A percentile compares a stretch with the other conserved stretches of the same genome.
phyloP scores from a whole-genome alignment of 2,888 invertebrate species.

The Drosophila koepferae region DNA sequence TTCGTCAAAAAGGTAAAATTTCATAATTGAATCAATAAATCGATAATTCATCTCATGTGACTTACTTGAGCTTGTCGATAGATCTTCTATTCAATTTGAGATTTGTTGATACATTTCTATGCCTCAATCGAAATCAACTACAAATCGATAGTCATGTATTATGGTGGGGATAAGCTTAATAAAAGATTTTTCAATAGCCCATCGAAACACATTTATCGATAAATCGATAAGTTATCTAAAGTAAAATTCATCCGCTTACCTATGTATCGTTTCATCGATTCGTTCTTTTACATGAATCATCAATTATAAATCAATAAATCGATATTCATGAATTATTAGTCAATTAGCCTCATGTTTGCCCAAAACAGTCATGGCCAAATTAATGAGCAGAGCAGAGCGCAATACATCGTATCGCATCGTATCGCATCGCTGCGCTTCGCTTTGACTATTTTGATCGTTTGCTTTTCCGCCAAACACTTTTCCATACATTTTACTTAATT shows the following conservation, averaged over 20 bases:
- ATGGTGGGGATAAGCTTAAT: background rate
- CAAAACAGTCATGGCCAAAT: background rate
- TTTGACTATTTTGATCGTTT: slow-evolving; percentile 1
- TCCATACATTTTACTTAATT: slow-evolving; percentile 17
- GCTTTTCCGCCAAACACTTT: slow-evolving; percentile 12
- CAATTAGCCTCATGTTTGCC: slow-evolving; percentile 4
- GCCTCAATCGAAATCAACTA: too few species aligned
- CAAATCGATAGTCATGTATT: background rate
- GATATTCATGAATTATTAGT: slow-evolving; percentile 5
- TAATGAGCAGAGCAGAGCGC: slow-evolving; percentile 5
- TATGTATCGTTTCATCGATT: background rate
- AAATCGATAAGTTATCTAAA: background rate
- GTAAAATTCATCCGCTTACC: background rate
- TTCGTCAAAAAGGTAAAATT: too few species aligned
- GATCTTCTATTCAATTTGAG: too few species aligned
- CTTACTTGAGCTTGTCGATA: too few species aligned
- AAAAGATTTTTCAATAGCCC: background rate
- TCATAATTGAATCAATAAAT: too few species aligned
- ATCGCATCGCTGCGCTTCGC: background rate
- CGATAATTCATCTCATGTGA: too few species aligned
- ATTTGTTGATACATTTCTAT: background rate
- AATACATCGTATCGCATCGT: background rate
- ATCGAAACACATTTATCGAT: background rate
- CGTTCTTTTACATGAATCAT: background rate
- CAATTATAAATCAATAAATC: background rate